Conservation (phyloP, 2,113 vertebrate species). For the Bolborhynchus lineola region DNA sequence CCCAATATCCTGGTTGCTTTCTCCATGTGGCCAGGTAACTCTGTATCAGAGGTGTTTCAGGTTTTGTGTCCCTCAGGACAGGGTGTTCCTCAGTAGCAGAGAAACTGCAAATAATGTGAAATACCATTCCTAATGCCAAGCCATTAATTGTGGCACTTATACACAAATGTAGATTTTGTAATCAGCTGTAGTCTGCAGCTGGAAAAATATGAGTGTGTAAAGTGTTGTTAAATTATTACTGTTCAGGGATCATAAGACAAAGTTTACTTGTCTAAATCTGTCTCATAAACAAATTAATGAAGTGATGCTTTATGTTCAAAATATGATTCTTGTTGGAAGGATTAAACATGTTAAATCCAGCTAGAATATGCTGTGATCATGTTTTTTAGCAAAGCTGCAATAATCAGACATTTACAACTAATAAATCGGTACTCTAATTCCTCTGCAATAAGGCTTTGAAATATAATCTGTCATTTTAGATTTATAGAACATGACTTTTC, state of each 20-base stretch:
- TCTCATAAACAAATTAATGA: conserved; percentile 75
- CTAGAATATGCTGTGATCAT: conserved; percentile 66
- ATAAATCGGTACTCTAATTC: conserved; percentile 79
- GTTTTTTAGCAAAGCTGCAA: conserved; percentile 75
- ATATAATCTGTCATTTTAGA: conserved; percentile 81
- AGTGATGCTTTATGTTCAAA: conserved; percentile 66
- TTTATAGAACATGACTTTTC: conserved; percentile 76
- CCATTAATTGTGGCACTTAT: background rate
- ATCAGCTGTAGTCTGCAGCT: background rate
- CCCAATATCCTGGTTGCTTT: accelerated
- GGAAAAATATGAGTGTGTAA: background rate
- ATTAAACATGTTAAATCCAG: conserved; percentile 74
- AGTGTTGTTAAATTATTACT: conserved; percentile 54
- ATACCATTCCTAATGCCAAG: background rate
- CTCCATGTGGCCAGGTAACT: background rate
- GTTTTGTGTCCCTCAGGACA: accelerated
- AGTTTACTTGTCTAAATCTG: conserved; percentile 69
- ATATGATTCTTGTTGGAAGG: conserved; percentile 67
- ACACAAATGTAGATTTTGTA: background rate
- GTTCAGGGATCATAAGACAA: conserved; percentile 46
- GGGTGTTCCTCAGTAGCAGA: background rate
- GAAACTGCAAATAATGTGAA: background rate
- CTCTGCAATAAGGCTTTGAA: conserved; percentile 78
- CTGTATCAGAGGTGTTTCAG: background rate
- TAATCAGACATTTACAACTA: conserved; percentile 81